Evolutionary conservation across 1,140 invertebrate genomes (phyloP).

Genomic region (Musca domestica): DNA sequence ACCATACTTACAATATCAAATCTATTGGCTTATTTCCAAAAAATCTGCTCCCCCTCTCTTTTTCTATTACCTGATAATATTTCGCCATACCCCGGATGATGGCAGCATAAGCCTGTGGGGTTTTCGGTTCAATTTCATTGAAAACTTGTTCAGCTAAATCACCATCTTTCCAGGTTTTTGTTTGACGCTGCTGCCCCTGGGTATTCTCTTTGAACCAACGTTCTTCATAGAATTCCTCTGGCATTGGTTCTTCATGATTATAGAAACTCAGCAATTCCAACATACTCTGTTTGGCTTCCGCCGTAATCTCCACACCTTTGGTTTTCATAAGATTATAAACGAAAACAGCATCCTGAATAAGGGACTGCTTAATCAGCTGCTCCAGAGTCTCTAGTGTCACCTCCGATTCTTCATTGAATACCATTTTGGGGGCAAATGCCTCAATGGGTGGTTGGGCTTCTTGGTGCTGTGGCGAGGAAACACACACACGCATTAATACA

Average conservation of each 20-base stretch:
- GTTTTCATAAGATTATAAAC: constrained; percentile 71
- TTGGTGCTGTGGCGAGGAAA: constrained; percentile 51
- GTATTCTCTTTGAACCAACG: constrained; percentile 66
- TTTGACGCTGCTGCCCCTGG: constrained; percentile 57
- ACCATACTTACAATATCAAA: too few species aligned
- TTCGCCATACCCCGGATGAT: constrained; percentile 75
- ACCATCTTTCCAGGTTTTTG: constrained; percentile 73
- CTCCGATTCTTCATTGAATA: constrained; percentile 69
- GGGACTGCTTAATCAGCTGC: constrained; percentile 64
- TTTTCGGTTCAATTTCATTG: constrained; percentile 62
- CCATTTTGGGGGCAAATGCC: constrained; percentile 67
- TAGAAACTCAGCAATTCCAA: constrained; percentile 81
- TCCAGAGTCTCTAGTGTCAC: constrained; percentile 59
- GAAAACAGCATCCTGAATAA: constrained; percentile 67
- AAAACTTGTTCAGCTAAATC: constrained; percentile 69
- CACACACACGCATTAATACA: neutral
- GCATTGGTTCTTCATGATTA: constrained; percentile 67
- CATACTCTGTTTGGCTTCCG: constrained; percentile 67
- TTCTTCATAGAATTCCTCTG: constrained; percentile 73
- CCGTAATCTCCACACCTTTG: constrained; percentile 61
- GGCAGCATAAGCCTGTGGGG: constrained; percentile 62
- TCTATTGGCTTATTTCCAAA: too few species aligned
- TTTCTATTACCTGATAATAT: constrained; percentile 57
- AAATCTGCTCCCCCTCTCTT: neutral
- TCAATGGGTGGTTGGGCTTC: constrained; percentile 62